Base-by-base conservation (phyloP, 2,888 invertebrate genomes). In the Prostheceraeus crozeri region DNA sequence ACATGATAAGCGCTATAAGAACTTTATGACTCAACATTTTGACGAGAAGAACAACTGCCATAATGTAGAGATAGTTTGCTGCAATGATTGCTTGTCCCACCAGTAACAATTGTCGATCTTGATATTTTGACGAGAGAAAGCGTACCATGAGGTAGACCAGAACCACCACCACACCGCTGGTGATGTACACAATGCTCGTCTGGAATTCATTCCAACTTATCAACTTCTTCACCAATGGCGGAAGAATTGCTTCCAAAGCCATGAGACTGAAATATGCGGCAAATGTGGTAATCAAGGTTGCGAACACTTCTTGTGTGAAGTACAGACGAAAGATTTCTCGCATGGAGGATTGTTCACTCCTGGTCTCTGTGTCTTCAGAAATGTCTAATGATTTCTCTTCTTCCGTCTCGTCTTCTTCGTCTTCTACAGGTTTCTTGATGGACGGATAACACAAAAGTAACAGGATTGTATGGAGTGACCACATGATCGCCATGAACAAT, bases 391-490 rank as follows among this genome's bases (percentile, higher is more conserved):
- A n/a, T n/a, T n/a, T n/a, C n/a, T n/a, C n/a, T n/a, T n/a, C n/a
- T n/a, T n/a, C n/a, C n/a, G n/a, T n/a, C n/a, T n/a, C n/a, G n/a
- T n/a, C n/a, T n/a, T n/a, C n/a, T n/a, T n/a, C n/a, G n/a, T n/a
- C n/a, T n/a, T n/a, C n/a, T 23, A 16, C 36, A 52, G n/a, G 11
- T 35, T 55, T 16, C 6, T 48, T 30, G 30, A 55, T 51, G 23
- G 3, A 40, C 2, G 60, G 60, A 58, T 60, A 60, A 3, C 60
- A 14, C 3, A 25, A 19, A 1, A 61, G 28, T 16, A 31, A 40
- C 25, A 60, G 21, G 14, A 60, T 62, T 1, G 60, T 60, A 46
- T 60, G 60, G n/a, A 60, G n/a, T 2, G 28, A 27, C 60, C 60
- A 60, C 19, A 60, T 21, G 14, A 60, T 19, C 8, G 60, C 59